Evolutionary conservation across 2,888 invertebrate genomes (phyloP).

Genomic region (Caenorhabditis sulstoni): DNA sequence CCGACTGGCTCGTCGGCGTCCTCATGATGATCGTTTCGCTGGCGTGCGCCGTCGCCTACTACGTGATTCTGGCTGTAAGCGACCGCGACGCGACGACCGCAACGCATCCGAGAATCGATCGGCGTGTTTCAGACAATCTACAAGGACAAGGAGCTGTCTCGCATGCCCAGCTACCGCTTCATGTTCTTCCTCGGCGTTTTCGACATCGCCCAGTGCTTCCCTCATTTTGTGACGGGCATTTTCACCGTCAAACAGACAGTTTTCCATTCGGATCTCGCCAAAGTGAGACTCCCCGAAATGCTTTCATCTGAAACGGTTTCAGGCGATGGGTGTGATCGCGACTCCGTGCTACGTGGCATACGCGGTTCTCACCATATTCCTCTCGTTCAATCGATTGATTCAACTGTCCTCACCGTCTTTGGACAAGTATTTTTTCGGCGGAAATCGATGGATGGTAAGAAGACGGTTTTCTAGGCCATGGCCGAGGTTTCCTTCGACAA

Average conservation of each 20-base stretch:
- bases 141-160: constrained; percentile 69
- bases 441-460: constrained; percentile 50
- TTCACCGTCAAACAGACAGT: constrained; percentile 70
- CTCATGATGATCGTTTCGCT: constrained; percentile 62
- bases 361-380: constrained; percentile 71
- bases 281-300: constrained; percentile 63
- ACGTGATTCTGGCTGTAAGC: constrained; percentile 56
- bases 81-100: background rate
- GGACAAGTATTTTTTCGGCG: constrained; percentile 66
- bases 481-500: too few species aligned
- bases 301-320: background rate
- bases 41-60: constrained; percentile 64
- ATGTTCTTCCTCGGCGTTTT: constrained; percentile 73
- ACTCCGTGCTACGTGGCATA: constrained; percentile 75
- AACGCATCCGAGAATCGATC: background rate
- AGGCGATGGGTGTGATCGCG: constrained; percentile 69
- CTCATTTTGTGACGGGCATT: constrained; percentile 73
- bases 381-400: constrained; percentile 71
- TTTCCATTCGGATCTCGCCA: constrained; percentile 64
- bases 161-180: constrained; percentile 72
- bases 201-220: constrained; percentile 71
- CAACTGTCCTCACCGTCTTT: constrained; percentile 63
- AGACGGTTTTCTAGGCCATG: too few species aligned
- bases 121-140: constrained; percentile 66
- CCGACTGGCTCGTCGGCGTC: constrained; percentile 68